Percentiles rank a stretch among this genome's conserved stretches.
phyloP scores from a whole-genome alignment of 64 coral and sea anemone genomes.

The Actinia equina region DNA sequence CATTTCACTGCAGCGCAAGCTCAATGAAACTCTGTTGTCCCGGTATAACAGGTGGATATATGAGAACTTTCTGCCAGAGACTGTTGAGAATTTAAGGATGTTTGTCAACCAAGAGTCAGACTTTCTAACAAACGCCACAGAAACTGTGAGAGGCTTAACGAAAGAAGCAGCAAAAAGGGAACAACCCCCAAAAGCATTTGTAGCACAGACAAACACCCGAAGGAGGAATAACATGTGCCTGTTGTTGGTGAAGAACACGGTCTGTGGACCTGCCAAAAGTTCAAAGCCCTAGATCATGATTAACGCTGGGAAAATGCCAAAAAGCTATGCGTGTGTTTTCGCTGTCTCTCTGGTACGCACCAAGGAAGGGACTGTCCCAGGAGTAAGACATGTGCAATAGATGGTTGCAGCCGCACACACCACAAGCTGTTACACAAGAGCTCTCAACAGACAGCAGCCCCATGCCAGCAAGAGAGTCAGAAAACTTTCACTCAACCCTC shows the following conservation, averaged over 20 bases:
- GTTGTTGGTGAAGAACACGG: constrained; percentile 4
- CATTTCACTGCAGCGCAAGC: too few species aligned
- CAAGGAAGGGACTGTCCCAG: background rate
- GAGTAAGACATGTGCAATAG: background rate
- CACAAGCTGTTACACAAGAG: background rate
- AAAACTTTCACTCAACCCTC: background rate
- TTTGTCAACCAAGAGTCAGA: too few species aligned
- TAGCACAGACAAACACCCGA: too few species aligned
- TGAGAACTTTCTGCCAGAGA: too few species aligned
- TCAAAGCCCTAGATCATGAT: constrained; percentile 24
- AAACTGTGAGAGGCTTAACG: too few species aligned
- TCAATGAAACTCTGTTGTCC: too few species aligned
- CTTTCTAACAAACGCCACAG: too few species aligned
- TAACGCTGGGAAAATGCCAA: constrained; percentile 43
- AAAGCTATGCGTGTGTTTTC: constrained; percentile 39
- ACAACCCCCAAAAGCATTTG: too few species aligned
- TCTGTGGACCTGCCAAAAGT: constrained; percentile 40
- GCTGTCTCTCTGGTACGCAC: constrained; percentile 16
- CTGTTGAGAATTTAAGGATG: too few species aligned
- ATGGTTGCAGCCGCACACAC: background rate
- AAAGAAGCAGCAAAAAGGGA: too few species aligned
- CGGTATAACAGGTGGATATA: too few species aligned
- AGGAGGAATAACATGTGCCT: too few species aligned
- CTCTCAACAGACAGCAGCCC: background rate
- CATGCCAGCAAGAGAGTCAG: background rate